Base-by-base conservation (phyloP, 1,140 invertebrate genomes). In the Brachystomella parvula region DNA sequence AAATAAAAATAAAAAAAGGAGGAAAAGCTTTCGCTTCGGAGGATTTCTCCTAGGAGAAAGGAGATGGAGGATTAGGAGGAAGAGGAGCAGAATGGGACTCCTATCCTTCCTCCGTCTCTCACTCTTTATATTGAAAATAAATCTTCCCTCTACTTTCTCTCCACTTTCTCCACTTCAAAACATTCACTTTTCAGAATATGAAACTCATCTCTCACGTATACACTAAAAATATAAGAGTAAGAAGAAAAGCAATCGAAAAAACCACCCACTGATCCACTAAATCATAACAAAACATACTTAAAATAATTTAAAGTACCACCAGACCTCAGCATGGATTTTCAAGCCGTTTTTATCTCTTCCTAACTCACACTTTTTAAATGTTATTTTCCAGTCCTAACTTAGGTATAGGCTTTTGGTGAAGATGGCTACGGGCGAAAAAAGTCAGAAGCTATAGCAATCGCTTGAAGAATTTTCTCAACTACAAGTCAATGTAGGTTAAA, bases 41-140 rank as follows among this genome's bases (percentile, higher is more conserved):
- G n/a, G n/a, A n/a, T n/a, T n/a, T n/a, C n/a, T n/a, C n/a, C n/a
- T n/a, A n/a, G 44, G 60, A 65, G 33, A 65, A 65, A 49, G 28
- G 57, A 1, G 44, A 47, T 28, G 30, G 21, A 9, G 47, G 1
- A 2, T 39, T 9, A 47, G 26, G 49, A 56, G 21, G 24, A 9
- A 9, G 49, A 65, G 57, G 57, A 60, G 60, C 47, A 31, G n/a
- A n/a, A 31, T 65, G 56, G 24, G 49, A 6, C 24, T 53, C 49
- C 49, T 53, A 39, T 39, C 35, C 35, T 39, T 19, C 35, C 35
- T 39, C 6, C 35, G 6, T 39, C 35, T 53, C 35, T 39, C 19
- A 39, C 35, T 39, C 30, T 39, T 47, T 67, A 67, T 67, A 67
- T 67, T 67, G 65, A 67, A 67, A 67, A 67, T 67, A 67, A 67